Percentiles rank a stretch among this genome's conserved stretches.
phyloP scores from a whole-genome alignment of 2,888 invertebrate genomes.

The Auanema sp. region DNA sequence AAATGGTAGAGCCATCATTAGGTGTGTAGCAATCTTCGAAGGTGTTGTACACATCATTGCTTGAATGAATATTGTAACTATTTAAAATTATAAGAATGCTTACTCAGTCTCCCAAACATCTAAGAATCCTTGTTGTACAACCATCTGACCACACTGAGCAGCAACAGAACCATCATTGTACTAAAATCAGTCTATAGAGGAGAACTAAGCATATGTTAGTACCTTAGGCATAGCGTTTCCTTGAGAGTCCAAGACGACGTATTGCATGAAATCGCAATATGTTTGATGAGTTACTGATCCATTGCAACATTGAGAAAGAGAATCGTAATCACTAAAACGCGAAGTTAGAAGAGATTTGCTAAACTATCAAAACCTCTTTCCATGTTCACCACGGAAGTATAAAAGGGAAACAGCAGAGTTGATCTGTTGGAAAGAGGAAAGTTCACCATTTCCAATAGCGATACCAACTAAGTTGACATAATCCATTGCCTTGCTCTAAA shows the following conservation, averaged over 20 bases:
- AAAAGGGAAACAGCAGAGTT: conserved; percentile 50
- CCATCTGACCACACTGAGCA: conserved; percentile 40
- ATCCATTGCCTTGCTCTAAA: conserved; percentile 24
- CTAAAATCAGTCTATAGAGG: not conserved
- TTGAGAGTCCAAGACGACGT: conserved; percentile 43
- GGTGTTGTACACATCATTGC: conserved; percentile 54
- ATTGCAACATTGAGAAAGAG: conserved; percentile 38
- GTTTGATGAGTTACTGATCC: conserved; percentile 27
- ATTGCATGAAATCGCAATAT: conserved; percentile 46
- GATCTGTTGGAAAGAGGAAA: conserved; percentile 51
- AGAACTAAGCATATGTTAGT: not conserved
- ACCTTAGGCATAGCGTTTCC: conserved; percentile 50
- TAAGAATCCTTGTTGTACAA: conserved; percentile 36
- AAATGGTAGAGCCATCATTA: conserved; percentile 10
- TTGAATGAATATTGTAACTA: conserved; percentile 14
- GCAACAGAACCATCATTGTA: conserved; percentile 28
- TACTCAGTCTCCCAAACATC: conserved; percentile 47
- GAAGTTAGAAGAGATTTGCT: not conserved
- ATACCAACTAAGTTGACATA: conserved; percentile 52
- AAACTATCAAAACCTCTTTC: conserved; percentile 33
- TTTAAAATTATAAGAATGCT: conserved; percentile 3
- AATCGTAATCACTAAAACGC: conserved; percentile 38
- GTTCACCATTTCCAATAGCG: conserved; percentile 61
- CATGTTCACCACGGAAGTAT: conserved; percentile 49
- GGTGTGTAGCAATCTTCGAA: conserved; percentile 44